These are phyloP conservation scores for Andricus curvator DNA, from an alignment of 2,888 invertebrate species.

Conservation along the genomic window DNA sequence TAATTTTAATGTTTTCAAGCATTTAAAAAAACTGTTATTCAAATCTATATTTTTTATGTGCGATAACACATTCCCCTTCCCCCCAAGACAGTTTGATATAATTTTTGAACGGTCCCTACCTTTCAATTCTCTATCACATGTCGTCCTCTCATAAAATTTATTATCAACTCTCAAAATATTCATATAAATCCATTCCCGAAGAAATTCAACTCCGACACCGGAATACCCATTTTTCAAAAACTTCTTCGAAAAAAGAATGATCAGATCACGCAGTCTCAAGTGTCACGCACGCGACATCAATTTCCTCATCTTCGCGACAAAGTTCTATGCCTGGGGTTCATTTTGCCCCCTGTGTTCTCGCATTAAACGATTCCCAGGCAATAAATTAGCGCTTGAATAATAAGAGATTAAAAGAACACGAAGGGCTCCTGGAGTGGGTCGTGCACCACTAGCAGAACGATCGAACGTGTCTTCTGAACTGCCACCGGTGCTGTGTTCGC, in stretches of 20 bases:
- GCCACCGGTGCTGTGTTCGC: neutral
- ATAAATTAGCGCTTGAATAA: constrained; percentile 31
- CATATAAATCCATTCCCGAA: neutral
- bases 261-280: neutral
- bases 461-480: constrained; percentile 9
- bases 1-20: too few species aligned
- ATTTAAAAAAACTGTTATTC: too few species aligned
- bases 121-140: too few species aligned
- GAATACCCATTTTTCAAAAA: neutral
- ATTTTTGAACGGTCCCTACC: too few species aligned
- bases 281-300: constrained; percentile 32
- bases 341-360: neutral
- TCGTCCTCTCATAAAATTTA: too few species aligned
- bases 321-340: neutral
- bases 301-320: constrained; percentile 1
- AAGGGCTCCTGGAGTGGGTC: neutral
- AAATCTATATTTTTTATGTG: too few species aligned
- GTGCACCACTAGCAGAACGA: constrained; percentile 1
- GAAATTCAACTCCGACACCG: neutral
- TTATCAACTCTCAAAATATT: neutral
- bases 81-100: too few species aligned
- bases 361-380: constrained; percentile 21
- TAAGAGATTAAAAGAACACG: constrained; percentile 23
- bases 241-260: neutral
- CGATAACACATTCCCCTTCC: too few species aligned